Evolutionary conservation across 2,113 vertebrate species (phyloP), one percentile per base, ranked within the genome.

Genomic region (Passerina amoena): DNA sequence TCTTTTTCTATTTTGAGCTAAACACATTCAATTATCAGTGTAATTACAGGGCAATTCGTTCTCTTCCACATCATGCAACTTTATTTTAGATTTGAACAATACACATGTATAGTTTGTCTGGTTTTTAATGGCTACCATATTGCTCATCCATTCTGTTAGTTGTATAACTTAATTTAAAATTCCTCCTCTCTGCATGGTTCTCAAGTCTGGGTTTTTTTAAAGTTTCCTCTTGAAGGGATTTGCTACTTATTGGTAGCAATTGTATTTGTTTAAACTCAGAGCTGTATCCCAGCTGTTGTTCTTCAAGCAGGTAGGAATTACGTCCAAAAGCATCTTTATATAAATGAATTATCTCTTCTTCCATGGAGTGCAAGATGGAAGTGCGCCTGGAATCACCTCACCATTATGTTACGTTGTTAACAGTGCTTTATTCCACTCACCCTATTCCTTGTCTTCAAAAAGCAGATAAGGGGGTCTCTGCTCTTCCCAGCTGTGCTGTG

Each of bases 51-150:
- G 77, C 40, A 95, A 56, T 75, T 81, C 64, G 86, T 64, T 85
- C 54, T 75, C 37, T 80, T 93, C 66, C 71, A 75, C 86, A 73
- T 86, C 60, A 92, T 75, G 60, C 2, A 3, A 92, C 91, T 94
- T 88, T 81, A 88, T 94, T 94, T 92, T 86, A 68, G 72, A 71
- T 94, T 84, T 89, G 57, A 96, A 93, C 94, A 94, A 94, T 91
- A 84, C n/a, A 72, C 37, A 89, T 75, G 69, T 81, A 91, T 56
- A 28, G 48, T 84, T 95, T 94, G 44, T 78, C 88, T 96, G 72
- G 16, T 86, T 94, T 94, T 96, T 91, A 96, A 96, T 94, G 88
- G 69, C 48, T 95, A 91, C 69, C 92, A 92, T 37, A 94, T 94
- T 95, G 69, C 57, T 82, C n/a, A 88, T 82, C 72, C 64, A 56